Percentiles rank a stretch among this genome's conserved stretches.
Conservation (phyloP, 2,888 invertebrate species). For the Pristionchus entomophagus region DNA sequence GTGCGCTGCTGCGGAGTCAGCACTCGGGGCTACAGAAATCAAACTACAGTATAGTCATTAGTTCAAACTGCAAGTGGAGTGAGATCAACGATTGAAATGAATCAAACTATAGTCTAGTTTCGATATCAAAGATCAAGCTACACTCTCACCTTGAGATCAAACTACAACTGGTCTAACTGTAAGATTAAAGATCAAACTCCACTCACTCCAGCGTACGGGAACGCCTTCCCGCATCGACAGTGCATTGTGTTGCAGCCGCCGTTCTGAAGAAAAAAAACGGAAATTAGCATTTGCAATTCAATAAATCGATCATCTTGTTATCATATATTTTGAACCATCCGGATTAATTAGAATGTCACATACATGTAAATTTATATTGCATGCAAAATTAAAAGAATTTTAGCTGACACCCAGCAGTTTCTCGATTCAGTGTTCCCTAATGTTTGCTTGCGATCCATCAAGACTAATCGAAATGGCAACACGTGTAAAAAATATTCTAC, state of each 20-base stretch:
- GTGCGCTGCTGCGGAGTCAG: not conserved
- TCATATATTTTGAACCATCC: not conserved
- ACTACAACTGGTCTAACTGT: too few species aligned
- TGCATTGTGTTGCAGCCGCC: conserved; percentile 29
- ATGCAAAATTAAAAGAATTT: too few species aligned
- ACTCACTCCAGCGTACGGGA: conserved; percentile 21
- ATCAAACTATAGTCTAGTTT: not conserved
- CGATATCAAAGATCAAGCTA: conserved; percentile 15
- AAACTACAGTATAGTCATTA: not conserved
- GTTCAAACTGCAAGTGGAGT: not conserved
- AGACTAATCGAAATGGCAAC: too few species aligned
- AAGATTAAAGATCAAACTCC: conserved; percentile 39
- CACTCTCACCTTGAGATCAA: too few species aligned
- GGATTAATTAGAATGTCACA: too few species aligned
- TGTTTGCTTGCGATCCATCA: too few species aligned
- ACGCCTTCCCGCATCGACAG: not conserved
- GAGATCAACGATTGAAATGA: not conserved
- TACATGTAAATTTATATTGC: too few species aligned
- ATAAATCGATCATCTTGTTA: too few species aligned
- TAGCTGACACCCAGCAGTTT: too few species aligned
- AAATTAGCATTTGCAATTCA: not conserved
- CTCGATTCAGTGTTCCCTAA: too few species aligned
- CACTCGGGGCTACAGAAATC: not conserved
- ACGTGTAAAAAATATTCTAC: too few species aligned
- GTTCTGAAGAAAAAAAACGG: conserved; percentile 13